These are phyloP conservation scores for Carcharodon carcharias DNA, from an alignment of 2,797 vertebrate species.

Conservation along the genomic window DNA sequence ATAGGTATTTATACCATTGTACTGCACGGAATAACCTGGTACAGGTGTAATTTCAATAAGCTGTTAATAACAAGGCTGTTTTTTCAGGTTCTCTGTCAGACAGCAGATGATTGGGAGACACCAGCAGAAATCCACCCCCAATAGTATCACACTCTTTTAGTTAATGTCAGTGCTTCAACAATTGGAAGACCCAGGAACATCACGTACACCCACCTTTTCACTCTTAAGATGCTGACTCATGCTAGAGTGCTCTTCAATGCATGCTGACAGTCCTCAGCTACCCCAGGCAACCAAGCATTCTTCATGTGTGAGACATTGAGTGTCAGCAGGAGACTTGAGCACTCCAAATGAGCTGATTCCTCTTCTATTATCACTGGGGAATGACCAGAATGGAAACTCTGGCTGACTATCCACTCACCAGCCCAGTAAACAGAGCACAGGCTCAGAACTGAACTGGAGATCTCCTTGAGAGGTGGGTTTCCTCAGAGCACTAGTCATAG, in stretches of 20 bases:
- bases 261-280: neutral
- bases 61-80: neutral
- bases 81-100: neutral
- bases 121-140: neutral
- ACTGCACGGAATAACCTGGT: neutral
- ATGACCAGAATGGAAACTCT: neutral
- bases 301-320: neutral
- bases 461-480: neutral
- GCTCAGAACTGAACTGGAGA: too few relatives aligned
- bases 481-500: neutral
- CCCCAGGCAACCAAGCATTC: neutral
- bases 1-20: neutral
- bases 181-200: neutral
- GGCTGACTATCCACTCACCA: neutral
- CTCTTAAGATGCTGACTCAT: neutral
- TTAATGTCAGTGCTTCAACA: neutral
- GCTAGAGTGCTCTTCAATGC: neutral
- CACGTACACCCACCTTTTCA: neutral
- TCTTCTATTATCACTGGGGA: neutral
- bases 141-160: neutral
- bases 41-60: neutral
- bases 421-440: neutral
- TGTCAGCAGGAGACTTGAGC: neutral
- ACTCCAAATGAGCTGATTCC: neutral
- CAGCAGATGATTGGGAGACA: neutral